Base-by-base conservation (phyloP, 2,113 vertebrate species). In the Ctenodactylus gundi region DNA sequence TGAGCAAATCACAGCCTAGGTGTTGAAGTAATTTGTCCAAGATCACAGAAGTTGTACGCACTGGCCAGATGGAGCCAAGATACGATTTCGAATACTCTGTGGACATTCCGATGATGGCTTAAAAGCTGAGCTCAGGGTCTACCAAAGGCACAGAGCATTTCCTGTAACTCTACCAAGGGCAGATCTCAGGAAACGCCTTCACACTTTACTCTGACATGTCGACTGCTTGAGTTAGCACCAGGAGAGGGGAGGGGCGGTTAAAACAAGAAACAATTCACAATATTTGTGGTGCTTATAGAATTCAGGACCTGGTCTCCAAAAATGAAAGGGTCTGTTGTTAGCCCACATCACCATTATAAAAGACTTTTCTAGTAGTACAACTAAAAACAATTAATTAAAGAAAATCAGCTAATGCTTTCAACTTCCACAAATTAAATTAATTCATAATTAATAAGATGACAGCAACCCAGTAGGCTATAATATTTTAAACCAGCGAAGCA, bases 401-500 rank as follows among this genome's bases (percentile, higher is more conserved):
- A 94, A 97, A 97, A 94, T 18, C 51, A 88, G 76, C 64, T 77
- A 93, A 85, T 29, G 53, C 44, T 81, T 96, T 90, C 95, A 94
- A 96, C 75, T 84, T 89, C 83, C 83, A 95, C 58, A 95, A 94
- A 86, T 93, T 95, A 94, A 92, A 95, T 94, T 96, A 97, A 91
- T 96, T 93, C 77, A 86, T 93, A 96, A 96, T 96, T 94, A 98
- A 97, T 94, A 72, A 44, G 44, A 91, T 44, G 94, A 39, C 64
- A 82, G 31, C 82, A 91, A 73, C 90, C 62, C 88, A 96, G 92
- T 88, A 84, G 84, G 83, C 88, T 72, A 67, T 93, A 95, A 93
- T 97, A 34, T 93, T 92, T 98, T 96, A 97, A 96, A 92, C 39
- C 27, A 96, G 46, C 68, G 96, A 96, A 91, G 77, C 92, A 95